Conservation (phyloP, 1,140 invertebrate species). For the Meloidogyne floridensis region DNA sequence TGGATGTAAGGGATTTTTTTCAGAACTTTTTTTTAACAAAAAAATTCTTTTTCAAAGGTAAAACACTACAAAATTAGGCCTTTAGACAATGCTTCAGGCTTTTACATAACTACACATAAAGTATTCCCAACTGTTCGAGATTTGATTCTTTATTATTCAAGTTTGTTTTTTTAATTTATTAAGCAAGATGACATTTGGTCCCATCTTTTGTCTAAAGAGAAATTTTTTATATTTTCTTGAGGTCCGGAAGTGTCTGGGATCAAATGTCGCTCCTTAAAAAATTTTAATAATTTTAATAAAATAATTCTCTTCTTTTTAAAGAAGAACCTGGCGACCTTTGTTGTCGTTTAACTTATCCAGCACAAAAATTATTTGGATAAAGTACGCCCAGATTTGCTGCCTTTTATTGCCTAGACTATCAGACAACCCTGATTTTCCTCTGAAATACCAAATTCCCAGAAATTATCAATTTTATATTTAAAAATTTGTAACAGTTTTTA, state of each 20-base stretch:
- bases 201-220: too few relatives aligned
- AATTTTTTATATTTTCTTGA: too few relatives aligned
- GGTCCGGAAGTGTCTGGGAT: too few relatives aligned
- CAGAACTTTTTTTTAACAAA: not conserved
- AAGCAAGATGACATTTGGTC: too few relatives aligned
- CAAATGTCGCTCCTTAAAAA: not conserved
- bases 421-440: too few relatives aligned
- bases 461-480: too few relatives aligned
- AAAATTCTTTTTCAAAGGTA: constrained; percentile 68
- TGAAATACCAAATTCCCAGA: too few relatives aligned
- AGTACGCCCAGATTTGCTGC: constrained; percentile 85
- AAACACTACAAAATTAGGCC: constrained; percentile 83
- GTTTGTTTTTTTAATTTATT: constrained; percentile 22
- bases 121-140: constrained; percentile 86
- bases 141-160: constrained; percentile 83
- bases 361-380: constrained; percentile 82
- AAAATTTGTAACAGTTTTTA: too few relatives aligned
- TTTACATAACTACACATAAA: constrained; percentile 87
- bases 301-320: constrained; percentile 37
- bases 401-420: too few relatives aligned
- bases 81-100: constrained; percentile 67
- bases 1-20: constrained; percentile 76
- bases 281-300: not conserved
- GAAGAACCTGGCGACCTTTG: constrained; percentile 81
- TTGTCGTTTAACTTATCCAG: constrained; percentile 84